Evolutionary conservation across 2,113 vertebrate species (phyloP).

Genomic region (Periophthalmodon schlosseri): DNA sequence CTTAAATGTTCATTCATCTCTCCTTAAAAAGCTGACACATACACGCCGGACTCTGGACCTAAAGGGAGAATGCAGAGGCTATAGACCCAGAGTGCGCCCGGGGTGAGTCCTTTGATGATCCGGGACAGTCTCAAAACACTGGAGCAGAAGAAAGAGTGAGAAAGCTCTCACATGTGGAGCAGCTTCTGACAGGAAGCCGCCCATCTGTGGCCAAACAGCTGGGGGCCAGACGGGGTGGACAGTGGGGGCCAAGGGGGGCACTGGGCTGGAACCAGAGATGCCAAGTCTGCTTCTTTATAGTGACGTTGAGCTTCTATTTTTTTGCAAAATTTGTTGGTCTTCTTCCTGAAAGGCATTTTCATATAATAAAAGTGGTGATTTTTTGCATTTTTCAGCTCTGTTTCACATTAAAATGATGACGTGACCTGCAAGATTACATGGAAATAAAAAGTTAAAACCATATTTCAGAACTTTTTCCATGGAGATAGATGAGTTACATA

Average conservation of each 20-base stretch:
- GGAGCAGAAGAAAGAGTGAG: constrained; percentile 30
- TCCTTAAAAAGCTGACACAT: background rate
- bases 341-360: too few relatives aligned
- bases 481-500: too few relatives aligned
- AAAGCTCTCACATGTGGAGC: constrained; percentile 54
- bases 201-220: constrained; percentile 66
- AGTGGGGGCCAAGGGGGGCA: constrained; percentile 37
- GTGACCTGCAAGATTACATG: too few relatives aligned
- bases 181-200: constrained; percentile 60
- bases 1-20: background rate
- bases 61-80: background rate
- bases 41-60: background rate
- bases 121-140: constrained; percentile 32
- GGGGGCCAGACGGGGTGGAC: constrained; percentile 55
- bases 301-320: too few relatives aligned
- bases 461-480: too few relatives aligned
- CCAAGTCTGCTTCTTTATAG: too few relatives aligned
- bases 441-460: too few relatives aligned
- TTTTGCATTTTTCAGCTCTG: too few relatives aligned
- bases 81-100: background rate
- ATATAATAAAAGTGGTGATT: too few relatives aligned
- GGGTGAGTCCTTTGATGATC: constrained; percentile 36
- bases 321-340: too few relatives aligned
- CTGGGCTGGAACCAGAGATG: constrained; percentile 41
- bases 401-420: too few relatives aligned